phyloP scores from a whole-genome alignment of 2,888 invertebrate genomes.

The Agrotis ipsilon region DNA sequence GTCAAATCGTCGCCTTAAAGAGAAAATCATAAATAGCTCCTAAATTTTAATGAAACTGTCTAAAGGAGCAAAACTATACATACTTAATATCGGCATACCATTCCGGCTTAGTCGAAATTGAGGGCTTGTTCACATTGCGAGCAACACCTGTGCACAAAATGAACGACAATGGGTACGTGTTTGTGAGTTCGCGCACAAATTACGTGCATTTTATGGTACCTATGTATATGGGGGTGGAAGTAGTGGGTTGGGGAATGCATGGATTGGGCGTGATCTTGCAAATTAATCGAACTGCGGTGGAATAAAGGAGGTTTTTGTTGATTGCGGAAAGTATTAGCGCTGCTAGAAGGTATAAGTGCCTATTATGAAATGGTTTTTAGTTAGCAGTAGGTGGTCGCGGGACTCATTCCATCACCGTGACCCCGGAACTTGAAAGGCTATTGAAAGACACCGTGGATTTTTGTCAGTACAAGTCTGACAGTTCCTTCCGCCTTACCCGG shows the following conservation, averaged over 20 bases:
- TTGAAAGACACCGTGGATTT: no score
- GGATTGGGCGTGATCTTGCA: slow-evolving; percentile 3
- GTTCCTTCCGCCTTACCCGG: no score
- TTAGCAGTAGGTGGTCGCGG: no score
- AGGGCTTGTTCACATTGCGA: slow-evolving; percentile 50
- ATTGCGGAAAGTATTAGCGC: not conserved
- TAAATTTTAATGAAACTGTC: slow-evolving; percentile 9
- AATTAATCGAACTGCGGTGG: slow-evolving; percentile 11
- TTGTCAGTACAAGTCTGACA: no score
- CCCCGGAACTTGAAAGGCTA: no score
- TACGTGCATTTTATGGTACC: slow-evolving; percentile 60
- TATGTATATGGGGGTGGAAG: slow-evolving; percentile 5
- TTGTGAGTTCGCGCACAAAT: slow-evolving; percentile 59
- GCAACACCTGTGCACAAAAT: slow-evolving; percentile 58
- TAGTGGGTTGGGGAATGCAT: slow-evolving; percentile 11
- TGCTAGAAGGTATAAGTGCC: no score
- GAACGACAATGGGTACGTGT: slow-evolving; percentile 60
- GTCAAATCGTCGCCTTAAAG: no score
- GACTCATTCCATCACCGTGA: no score
- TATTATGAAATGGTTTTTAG: not conserved
- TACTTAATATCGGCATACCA: slow-evolving; percentile 44
- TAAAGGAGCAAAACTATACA: slow-evolving; percentile 34
- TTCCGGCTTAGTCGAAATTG: slow-evolving; percentile 53
- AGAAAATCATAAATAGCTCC: not conserved
- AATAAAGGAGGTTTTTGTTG: not conserved